phyloP scores from a whole-genome alignment of 1,140 invertebrate species.

The Sminthurides bifidus region DNA sequence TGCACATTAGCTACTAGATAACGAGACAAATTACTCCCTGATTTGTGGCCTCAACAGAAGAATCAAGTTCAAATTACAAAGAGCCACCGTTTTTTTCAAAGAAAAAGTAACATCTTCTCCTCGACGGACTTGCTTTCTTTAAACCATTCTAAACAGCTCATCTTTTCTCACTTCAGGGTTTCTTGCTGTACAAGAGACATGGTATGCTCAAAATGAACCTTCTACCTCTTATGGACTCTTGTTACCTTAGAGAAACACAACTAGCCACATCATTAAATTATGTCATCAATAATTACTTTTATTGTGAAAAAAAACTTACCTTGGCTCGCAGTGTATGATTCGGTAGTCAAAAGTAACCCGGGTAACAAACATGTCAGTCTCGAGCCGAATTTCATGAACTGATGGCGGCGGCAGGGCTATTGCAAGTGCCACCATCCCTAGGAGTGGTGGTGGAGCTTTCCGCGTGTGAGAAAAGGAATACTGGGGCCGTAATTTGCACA shows the following conservation, averaged over 20 bases:
- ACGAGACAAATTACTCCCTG: too few species aligned
- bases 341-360: constrained; percentile 89
- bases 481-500: constrained; percentile 79
- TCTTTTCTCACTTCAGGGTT: too few species aligned
- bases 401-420: constrained; percentile 90
- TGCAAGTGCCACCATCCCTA: constrained; percentile 87
- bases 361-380: constrained; percentile 77
- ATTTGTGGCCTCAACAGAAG: too few species aligned
- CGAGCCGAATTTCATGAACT: constrained; percentile 89
- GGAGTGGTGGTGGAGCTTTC: constrained; percentile 65
- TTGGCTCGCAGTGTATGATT: constrained; percentile 92
- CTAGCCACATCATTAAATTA: neutral
- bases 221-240: neutral
- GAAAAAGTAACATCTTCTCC: too few species aligned
- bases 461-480: constrained; percentile 79
- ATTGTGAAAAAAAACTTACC: constrained; percentile 48
- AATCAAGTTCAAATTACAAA: too few species aligned
- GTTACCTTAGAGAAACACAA: neutral
- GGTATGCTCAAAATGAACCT: too few species aligned
- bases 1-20: too few species aligned
- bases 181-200: too few species aligned
- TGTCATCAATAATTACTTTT: neutral
- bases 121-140: too few species aligned
- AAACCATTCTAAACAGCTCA: too few species aligned
- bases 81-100: too few species aligned